phyloP scores from a whole-genome alignment of 2,797 vertebrate species.

The Alectoris magna region DNA sequence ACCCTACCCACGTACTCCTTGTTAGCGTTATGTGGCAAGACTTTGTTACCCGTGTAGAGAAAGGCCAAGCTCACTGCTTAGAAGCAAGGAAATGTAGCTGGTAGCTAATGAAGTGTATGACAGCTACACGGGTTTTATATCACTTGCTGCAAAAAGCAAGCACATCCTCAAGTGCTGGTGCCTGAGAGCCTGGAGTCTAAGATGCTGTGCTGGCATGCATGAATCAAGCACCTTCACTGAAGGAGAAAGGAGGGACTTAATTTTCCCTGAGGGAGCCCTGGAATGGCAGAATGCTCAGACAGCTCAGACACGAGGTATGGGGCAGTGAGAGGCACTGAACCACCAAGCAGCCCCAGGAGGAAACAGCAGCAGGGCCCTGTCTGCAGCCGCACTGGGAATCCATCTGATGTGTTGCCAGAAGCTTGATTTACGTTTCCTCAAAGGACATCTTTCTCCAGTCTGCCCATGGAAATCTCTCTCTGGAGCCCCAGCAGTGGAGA shows the following conservation, averaged over 20 bases:
- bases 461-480: no score
- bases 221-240: background rate
- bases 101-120: slow-evolving; percentile 15
- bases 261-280: background rate
- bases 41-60: background rate
- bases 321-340: background rate
- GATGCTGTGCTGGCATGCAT: background rate
- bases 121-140: background rate
- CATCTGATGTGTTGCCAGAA: background rate
- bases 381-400: background rate
- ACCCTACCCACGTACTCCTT: background rate
- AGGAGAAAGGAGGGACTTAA: background rate
- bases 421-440: background rate
- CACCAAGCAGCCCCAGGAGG: background rate
- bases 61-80: background rate
- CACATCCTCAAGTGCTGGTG: background rate
- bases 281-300: background rate
- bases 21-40: background rate
- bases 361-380: background rate
- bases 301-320: background rate
- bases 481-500: no score
- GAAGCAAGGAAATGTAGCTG: slow-evolving; percentile 2
- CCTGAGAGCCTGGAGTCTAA: background rate
- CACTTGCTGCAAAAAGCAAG: slow-evolving; percentile 16
- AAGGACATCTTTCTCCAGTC: no score